Conservation (phyloP, 1,140 invertebrate species). For the Varroa destructor region DNA sequence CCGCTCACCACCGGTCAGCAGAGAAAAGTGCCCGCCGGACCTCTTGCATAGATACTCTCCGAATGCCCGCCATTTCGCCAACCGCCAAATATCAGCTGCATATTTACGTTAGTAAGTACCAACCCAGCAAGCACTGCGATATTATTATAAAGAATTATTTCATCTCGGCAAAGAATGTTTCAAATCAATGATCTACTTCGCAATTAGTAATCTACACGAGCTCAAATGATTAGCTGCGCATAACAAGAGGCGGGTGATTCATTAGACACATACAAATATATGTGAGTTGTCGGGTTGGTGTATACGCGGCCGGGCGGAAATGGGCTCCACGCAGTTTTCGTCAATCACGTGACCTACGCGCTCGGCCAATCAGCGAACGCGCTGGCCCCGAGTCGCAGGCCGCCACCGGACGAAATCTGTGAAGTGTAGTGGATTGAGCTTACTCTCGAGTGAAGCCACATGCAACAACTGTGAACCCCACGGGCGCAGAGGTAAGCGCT, state of each 20-base stretch:
- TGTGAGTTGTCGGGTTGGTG: neutral
- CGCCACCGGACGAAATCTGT: constrained; percentile 21
- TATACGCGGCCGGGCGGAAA: neutral
- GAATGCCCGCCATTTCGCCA: constrained; percentile 10
- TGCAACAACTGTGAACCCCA: constrained; percentile 14
- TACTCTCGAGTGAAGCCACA: constrained; percentile 16
- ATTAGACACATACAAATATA: neutral
- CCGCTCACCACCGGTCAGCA: too few species aligned
- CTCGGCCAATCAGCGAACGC: neutral
- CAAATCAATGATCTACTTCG: neutral
- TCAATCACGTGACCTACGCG: constrained; percentile 2
- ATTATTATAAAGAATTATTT: neutral
- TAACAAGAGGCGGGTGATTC: neutral
- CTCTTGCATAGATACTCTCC: neutral
- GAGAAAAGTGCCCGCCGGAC: too few species aligned
- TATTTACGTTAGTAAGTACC: neutral
- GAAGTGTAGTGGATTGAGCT: constrained; percentile 23
- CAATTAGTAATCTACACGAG: neutral
- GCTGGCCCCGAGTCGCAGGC: constrained; percentile 23
- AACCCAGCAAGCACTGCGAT: neutral
- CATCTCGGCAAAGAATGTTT: neutral
- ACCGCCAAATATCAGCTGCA: constrained; percentile 25
- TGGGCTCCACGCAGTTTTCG: constrained; percentile 24
- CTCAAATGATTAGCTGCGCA: neutral
- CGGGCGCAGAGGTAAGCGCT: neutral